Percentiles rank a stretch among this genome's conserved stretches.
Conservation (phyloP, 1,140 invertebrate species). For the Chironomus striatipennis region DNA sequence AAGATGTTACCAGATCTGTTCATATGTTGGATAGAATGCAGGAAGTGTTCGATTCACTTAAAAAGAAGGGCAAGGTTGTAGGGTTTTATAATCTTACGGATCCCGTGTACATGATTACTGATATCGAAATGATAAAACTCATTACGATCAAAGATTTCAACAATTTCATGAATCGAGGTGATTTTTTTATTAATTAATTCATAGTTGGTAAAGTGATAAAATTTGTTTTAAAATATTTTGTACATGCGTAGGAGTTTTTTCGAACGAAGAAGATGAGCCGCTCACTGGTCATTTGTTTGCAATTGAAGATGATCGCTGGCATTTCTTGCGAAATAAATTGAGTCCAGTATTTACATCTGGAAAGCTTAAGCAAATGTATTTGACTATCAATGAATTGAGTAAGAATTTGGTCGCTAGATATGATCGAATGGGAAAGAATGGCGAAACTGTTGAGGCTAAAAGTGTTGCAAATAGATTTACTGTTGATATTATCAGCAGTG, state of each 20-base stretch:
- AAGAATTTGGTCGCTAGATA: conserved; percentile 39
- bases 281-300: conserved; percentile 40
- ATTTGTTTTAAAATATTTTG: no score
- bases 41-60: conserved; percentile 2
- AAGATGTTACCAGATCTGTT: neutral
- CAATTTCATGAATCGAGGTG: conserved; percentile 31
- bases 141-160: conserved; percentile 47
- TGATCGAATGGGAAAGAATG: conserved; percentile 33
- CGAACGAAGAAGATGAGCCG: conserved; percentile 35
- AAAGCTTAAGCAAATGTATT: conserved; percentile 52
- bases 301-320: conserved; percentile 48
- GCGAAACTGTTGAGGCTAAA: conserved; percentile 28
- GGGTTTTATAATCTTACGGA: conserved; percentile 45
- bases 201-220: no score
- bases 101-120: conserved; percentile 41
- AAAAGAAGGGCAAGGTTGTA: neutral
- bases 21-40: neutral
- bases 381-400: conserved; percentile 41
- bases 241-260: conserved; percentile 15
- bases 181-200: no score
- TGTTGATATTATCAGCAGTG: conserved; percentile 41
- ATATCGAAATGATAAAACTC: conserved; percentile 47
- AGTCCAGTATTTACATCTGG: conserved; percentile 54
- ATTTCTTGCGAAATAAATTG: conserved; percentile 48
- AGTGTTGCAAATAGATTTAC: conserved; percentile 32